Evolutionary conservation across 2,113 vertebrate genomes (phyloP).

Genomic region (Nyctibius bracteatus): DNA sequence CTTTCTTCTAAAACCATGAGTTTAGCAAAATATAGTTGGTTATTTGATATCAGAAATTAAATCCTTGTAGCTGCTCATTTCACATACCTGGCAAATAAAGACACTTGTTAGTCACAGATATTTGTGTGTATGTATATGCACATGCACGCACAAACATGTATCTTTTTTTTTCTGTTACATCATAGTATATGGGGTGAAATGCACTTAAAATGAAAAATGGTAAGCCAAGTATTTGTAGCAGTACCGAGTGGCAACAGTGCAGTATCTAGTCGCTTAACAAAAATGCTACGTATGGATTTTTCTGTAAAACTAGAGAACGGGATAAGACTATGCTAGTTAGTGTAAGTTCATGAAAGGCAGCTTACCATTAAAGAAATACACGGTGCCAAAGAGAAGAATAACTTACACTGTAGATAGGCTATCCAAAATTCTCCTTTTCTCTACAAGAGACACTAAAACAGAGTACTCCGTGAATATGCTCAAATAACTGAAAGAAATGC

Average conservation of each 20-base stretch:
- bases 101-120: not conserved
- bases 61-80: not conserved
- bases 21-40: not conserved
- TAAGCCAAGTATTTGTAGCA: not conserved
- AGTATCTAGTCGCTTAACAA: not conserved
- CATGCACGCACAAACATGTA: not conserved
- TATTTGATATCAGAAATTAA: not conserved
- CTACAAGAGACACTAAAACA: not conserved
- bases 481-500: not conserved
- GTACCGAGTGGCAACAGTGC: not conserved
- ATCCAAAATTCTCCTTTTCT: not conserved
- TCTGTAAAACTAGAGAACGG: not conserved
- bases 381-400: not conserved
- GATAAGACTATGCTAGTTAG: not conserved
- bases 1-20: not conserved
- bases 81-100: not conserved
- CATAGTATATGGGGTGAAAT: not conserved
- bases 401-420: not conserved
- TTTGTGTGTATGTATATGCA: not conserved
- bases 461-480: not conserved
- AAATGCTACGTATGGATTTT: not conserved
- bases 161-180: not conserved
- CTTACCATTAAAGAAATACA: not conserved
- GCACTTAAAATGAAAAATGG: not conserved
- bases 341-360: not conserved